Percentiles rank a stretch among this genome's conserved stretches.
phyloP scores from a whole-genome alignment of 2,797 vertebrate genomes.

The Siniperca undulata region DNA sequence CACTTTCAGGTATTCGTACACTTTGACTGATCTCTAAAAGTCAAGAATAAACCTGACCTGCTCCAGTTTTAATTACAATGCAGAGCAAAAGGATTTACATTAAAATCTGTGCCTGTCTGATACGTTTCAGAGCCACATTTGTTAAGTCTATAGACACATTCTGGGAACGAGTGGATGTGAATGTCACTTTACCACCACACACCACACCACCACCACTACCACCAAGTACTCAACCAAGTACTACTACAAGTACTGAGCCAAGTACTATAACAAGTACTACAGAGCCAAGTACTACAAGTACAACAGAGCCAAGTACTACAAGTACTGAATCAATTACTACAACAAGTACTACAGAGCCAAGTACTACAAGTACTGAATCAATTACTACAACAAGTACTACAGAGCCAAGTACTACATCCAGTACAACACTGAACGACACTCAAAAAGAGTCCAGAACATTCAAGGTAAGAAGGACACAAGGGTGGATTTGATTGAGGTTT shows the following conservation, averaged over 20 bases:
- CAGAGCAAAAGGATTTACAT: background rate
- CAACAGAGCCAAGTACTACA: background rate
- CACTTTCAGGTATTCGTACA: constrained; percentile 63
- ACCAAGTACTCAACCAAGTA: background rate
- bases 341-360: background rate
- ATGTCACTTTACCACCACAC: fast-evolving
- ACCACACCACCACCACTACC: background rate
- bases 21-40: background rate
- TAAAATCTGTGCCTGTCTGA: background rate
- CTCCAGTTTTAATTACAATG: background rate
- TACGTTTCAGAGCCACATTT: constrained; percentile 69
- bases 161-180: constrained; percentile 27
- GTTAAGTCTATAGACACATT: fast-evolving
- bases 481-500: background rate
- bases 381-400: background rate
- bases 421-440: background rate
- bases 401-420: background rate
- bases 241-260: background rate
- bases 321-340: background rate
- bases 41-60: background rate
- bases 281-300: background rate
- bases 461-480: background rate
- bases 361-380: background rate
- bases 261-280: background rate
- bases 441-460: fast-evolving